A percentile compares a stretch with the other conserved stretches of the same genome.
These are phyloP conservation scores for Cynoglossus semilaevis DNA, from an alignment of 2,113 vertebrate species.

Conservation along the genomic window DNA sequence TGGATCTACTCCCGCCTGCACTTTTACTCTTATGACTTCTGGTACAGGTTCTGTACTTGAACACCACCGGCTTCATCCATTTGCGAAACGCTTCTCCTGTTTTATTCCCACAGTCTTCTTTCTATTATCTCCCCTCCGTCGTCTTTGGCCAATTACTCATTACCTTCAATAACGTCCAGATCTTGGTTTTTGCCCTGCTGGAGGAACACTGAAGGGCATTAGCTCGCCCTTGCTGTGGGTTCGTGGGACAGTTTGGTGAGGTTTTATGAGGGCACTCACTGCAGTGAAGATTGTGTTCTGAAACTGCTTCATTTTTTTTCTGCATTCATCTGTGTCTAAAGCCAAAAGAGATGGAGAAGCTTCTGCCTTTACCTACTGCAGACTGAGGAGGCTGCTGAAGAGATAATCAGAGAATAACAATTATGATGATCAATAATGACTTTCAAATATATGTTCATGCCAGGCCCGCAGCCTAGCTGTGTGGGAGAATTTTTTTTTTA, in stretches of 20 bases:
- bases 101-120: constrained; percentile 38
- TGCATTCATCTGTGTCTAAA: constrained; percentile 40
- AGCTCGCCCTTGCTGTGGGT: constrained; percentile 26
- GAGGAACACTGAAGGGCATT: constrained; percentile 43
- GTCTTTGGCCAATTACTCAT: constrained; percentile 39
- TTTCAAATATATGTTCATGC: no score
- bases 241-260: constrained; percentile 23
- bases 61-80: constrained; percentile 41
- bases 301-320: constrained; percentile 12
- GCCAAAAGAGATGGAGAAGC: constrained; percentile 44
- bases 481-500: not conserved
- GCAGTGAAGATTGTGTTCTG: constrained; percentile 33
- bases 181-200: constrained; percentile 48
- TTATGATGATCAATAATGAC: no score
- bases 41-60: constrained; percentile 56
- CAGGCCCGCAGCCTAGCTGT: no score
- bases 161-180: constrained; percentile 46
- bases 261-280: constrained; percentile 43
- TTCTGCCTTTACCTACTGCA: constrained; percentile 29
- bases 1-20: constrained; percentile 41
- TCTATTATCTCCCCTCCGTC: constrained; percentile 40
- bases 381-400: constrained; percentile 18
- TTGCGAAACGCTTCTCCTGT: constrained; percentile 45
- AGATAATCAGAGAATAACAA: constrained; percentile 24
- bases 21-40: constrained; percentile 52